These are phyloP conservation scores for Sinonovacula constricta DNA, from an alignment of 1,140 invertebrate species.

Conservation along the genomic window DNA sequence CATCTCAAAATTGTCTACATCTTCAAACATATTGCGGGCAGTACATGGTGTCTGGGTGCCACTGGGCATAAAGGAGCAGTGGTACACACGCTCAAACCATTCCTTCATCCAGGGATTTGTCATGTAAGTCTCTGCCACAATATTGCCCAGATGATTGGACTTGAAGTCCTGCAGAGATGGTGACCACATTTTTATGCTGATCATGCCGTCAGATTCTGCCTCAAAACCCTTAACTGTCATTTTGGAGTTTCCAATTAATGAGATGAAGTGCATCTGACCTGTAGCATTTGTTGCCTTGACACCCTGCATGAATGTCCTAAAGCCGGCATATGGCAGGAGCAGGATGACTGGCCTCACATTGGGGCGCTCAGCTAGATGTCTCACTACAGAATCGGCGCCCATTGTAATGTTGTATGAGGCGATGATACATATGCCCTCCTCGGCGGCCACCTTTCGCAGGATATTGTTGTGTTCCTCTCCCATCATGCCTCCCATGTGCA, in stretches of 20 bases:
- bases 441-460: slow-evolving; percentile 61
- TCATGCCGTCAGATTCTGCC: slow-evolving; percentile 59
- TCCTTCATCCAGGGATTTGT: slow-evolving; percentile 75
- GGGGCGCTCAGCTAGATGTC: slow-evolving; percentile 46
- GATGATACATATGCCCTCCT: slow-evolving; percentile 74
- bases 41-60: slow-evolving; percentile 47
- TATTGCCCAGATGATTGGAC: slow-evolving; percentile 52
- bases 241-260: slow-evolving; percentile 44
- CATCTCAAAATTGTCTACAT: slow-evolving; percentile 43
- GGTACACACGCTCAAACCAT: slow-evolving; percentile 68
- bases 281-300: slow-evolving; percentile 45
- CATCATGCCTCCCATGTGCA: slow-evolving; percentile 53
- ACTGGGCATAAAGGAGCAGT: slow-evolving; percentile 64
- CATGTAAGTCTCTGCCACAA: slow-evolving; percentile 58
- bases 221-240: slow-evolving; percentile 55
- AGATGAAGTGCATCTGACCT: slow-evolving; percentile 56
- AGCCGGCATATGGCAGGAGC: slow-evolving; percentile 37
- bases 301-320: slow-evolving; percentile 54
- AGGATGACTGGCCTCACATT: slow-evolving; percentile 63
- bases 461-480: slow-evolving; percentile 51
- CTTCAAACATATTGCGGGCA: slow-evolving; percentile 48
- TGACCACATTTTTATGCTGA: slow-evolving; percentile 54
- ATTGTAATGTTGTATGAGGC: slow-evolving; percentile 54
- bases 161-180: slow-evolving; percentile 57
- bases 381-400: slow-evolving; percentile 49